Base-by-base conservation (phyloP, 2,888 invertebrate species). In the Apamea anceps region DNA sequence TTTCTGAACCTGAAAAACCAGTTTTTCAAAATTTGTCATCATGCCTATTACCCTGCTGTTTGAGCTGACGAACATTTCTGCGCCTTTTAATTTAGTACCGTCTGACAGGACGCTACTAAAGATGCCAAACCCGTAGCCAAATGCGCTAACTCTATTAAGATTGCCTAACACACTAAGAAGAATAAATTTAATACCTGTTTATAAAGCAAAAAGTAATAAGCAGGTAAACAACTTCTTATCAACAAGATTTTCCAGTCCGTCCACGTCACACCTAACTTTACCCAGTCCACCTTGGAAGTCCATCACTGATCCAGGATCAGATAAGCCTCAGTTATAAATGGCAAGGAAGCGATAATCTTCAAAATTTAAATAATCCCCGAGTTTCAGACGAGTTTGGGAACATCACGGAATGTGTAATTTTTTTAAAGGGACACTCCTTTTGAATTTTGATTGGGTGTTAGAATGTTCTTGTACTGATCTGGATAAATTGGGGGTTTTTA, bases 331-430 rank as follows among this genome's bases (percentile, higher is more conserved):
- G 86, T 90, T 82, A 90, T 88, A 89, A 89, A 89, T 88, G 90
- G 81, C 84, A 78, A 75, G 71, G 86, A 75, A 77, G 84, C 85
- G 87, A 87, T 89, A 89, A 89, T 90, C 86, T 87, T 54, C 78
- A 77, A 85, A 79, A 89, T 89, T 89, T 89, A 87, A 88, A 89
- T 89, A 89, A 90, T 88, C 89, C 90, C 13, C 80, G 77, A 85
- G 66, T 89, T 89, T 81, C 72, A 71, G 68, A 65, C 75, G 75
- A 89, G 75, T 89, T 90, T 72, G 70, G 63, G 77, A 86, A 80
- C 79, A 78, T 70, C 75, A 48, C 66, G 67, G 89, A 89, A 90
- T 89, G 82, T 89, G 87, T 90, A 89, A 89, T 86, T 89, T 89
- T 86, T 89, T 89, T 77, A 81, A 80, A 81, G 71, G 45, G 72